These are phyloP conservation scores for Acleris holmiana DNA, from an alignment of 2,888 invertebrate species.

Conservation along the genomic window DNA sequence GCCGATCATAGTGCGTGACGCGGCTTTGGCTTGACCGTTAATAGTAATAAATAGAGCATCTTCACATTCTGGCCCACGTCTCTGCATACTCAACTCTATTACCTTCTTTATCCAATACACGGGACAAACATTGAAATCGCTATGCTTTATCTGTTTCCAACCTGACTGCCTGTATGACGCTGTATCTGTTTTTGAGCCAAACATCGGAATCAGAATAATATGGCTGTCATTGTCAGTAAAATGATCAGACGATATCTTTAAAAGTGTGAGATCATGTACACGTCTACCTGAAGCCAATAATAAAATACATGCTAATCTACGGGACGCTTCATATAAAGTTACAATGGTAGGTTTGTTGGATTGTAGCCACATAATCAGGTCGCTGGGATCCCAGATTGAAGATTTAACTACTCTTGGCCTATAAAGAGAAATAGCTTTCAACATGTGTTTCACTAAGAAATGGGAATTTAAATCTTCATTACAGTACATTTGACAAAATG, in stretches of 20 bases:
- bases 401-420: not conserved
- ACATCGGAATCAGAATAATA: not conserved
- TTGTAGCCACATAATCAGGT: not conserved
- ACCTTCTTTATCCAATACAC: conserved; percentile 2
- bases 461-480: conserved; percentile 19
- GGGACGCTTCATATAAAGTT: not conserved
- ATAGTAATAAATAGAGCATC: conserved; percentile 1
- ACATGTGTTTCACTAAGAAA: conserved; percentile 12
- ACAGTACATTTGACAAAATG: conserved; percentile 5
- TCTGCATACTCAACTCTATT: not conserved
- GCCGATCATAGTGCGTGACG: conserved; percentile 6
- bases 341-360: not conserved
- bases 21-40: not conserved
- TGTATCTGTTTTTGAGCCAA: conserved; percentile 4
- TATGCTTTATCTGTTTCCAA: not conserved
- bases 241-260: not conserved
- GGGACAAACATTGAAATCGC: not conserved
- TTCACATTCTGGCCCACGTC: not conserved
- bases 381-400: not conserved
- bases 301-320: conserved; percentile 4
- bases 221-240: not conserved
- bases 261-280: not conserved
- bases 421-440: conserved; percentile 1
- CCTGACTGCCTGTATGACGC: conserved; percentile 2
- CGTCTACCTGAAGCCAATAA: conserved; percentile 1